Conservation (phyloP, 2,113 vertebrate species). For the Scalopus aquaticus region DNA sequence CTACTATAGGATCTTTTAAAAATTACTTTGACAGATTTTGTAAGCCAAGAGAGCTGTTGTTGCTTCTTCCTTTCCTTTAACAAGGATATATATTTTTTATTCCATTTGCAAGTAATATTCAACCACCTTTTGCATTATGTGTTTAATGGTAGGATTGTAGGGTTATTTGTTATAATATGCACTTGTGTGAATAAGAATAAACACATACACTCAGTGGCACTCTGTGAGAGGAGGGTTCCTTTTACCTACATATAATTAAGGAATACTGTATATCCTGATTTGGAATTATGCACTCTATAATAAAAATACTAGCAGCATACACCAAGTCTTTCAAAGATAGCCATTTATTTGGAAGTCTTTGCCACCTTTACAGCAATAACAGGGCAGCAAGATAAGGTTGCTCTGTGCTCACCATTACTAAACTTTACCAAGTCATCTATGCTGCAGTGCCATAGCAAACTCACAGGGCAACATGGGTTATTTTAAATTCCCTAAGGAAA, state of each 20-base stretch:
- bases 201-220: background rate
- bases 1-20: background rate
- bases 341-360: background rate
- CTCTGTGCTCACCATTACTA: background rate
- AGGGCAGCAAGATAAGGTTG: background rate
- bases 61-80: slow-evolving; percentile 9
- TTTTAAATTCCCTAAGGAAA: background rate
- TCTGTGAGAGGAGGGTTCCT: background rate
- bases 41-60: background rate
- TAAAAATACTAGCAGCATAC: background rate
- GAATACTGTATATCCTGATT: background rate
- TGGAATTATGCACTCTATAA: background rate
- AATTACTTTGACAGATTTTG: background rate
- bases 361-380: background rate
- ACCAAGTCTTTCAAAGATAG: background rate
- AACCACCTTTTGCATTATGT: background rate
- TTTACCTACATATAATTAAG: background rate
- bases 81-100: background rate
- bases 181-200: background rate
- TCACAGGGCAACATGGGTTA: background rate
- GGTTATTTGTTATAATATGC: background rate
- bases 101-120: background rate
- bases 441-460: background rate
- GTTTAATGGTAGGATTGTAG: background rate
- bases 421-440: background rate